phyloP scores from a whole-genome alignment of 2,888 invertebrate species.

The Orchesella flavescens region DNA sequence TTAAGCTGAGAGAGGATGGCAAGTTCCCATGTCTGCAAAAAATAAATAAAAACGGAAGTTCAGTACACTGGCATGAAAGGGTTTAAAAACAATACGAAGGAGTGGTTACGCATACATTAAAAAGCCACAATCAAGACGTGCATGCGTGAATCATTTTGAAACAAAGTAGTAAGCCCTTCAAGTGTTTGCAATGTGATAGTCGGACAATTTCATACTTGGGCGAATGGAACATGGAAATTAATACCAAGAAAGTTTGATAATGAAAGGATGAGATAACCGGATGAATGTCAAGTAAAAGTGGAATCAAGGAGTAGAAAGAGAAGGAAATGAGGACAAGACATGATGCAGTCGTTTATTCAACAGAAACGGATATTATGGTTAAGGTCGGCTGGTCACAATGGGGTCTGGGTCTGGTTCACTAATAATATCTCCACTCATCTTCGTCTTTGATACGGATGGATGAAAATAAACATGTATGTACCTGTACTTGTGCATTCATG shows the following conservation, averaged over 20 bases:
- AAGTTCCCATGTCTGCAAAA: slow-evolving; percentile 85
- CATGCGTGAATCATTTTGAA: not conserved
- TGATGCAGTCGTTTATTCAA: slow-evolving; percentile 29
- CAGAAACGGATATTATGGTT: slow-evolving; percentile 68
- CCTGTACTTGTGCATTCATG: not conserved
- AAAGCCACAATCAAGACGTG: not conserved
- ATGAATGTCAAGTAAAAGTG: slow-evolving; percentile 64
- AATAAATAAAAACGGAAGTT: slow-evolving; percentile 52
- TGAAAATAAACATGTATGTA: too few species aligned
- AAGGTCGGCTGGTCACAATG: slow-evolving; percentile 70
- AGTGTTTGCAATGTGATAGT: not conserved
- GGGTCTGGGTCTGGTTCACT: slow-evolving; percentile 2
- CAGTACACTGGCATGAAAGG: not conserved
- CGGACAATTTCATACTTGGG: slow-evolving; percentile 1
- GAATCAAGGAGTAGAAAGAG: slow-evolving; percentile 55
- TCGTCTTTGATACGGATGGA: too few species aligned
- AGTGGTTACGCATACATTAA: not conserved
- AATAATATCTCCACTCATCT: too few species aligned
- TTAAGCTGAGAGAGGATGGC: slow-evolving; percentile 83
- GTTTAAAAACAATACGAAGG: not conserved
- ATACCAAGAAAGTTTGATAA: slow-evolving; percentile 51
- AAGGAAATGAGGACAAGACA: slow-evolving; percentile 62
- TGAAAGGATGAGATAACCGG: slow-evolving; percentile 65
- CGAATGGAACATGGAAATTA: slow-evolving; percentile 38
- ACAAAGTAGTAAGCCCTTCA: not conserved